Evolutionary conservation across 2,888 invertebrate species (phyloP).

Genomic region (Horisme vitalbata): DNA sequence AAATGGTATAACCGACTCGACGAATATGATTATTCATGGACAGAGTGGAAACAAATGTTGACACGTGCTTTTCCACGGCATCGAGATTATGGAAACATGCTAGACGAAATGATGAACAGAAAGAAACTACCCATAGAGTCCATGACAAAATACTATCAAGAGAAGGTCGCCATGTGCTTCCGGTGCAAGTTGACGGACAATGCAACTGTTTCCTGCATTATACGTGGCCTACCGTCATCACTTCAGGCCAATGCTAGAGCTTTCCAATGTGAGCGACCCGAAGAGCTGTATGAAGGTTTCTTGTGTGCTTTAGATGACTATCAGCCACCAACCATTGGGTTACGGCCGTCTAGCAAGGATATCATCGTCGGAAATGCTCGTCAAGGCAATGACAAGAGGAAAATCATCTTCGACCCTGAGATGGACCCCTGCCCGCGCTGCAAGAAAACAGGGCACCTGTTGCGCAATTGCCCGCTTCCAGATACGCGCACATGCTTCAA

Average conservation of each 20-base stretch:
- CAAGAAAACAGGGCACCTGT: background rate
- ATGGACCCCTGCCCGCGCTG: background rate
- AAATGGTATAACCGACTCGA: slow-evolving; percentile 36
- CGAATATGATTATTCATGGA: slow-evolving; percentile 36
- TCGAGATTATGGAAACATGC: slow-evolving; percentile 29
- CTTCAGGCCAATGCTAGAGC: slow-evolving; percentile 37
- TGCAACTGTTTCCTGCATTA: slow-evolving; percentile 37
- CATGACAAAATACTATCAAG: slow-evolving; percentile 42
- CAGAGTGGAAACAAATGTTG: slow-evolving; percentile 38
- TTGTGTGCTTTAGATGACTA: slow-evolving; percentile 35
- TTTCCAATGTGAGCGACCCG: slow-evolving; percentile 34
- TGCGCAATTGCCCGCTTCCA: background rate
- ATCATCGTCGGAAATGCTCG: too few relatives aligned
- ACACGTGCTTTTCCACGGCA: slow-evolving; percentile 36
- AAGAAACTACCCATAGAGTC: slow-evolving; percentile 20
- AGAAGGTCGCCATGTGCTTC: slow-evolving; percentile 39
- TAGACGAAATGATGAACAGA: slow-evolving; percentile 35
- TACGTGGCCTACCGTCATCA: slow-evolving; percentile 29
- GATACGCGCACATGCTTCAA: background rate
- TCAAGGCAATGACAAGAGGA: background rate
- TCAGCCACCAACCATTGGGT: background rate
- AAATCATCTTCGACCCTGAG: background rate
- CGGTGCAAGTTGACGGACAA: slow-evolving; percentile 35
- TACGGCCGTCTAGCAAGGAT: too few relatives aligned
- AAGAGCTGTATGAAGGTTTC: slow-evolving; percentile 34